phyloP scores from a whole-genome alignment of 2,797 vertebrate genomes.

The Pseudocheirus occidentalis region DNA sequence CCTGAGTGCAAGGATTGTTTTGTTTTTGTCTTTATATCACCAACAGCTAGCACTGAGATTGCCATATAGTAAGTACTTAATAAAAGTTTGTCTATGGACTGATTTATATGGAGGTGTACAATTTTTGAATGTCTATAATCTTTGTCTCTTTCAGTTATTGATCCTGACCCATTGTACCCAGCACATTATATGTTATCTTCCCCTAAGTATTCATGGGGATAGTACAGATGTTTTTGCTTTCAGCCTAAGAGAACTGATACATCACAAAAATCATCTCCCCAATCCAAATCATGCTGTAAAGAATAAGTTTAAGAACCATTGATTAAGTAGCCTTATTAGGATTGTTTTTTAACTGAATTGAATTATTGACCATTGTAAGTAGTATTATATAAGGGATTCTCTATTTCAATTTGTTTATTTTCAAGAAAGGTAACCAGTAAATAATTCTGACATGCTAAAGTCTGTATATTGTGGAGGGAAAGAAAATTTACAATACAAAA shows the following conservation, averaged over 20 bases:
- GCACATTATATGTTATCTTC: neutral
- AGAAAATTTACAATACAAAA: neutral
- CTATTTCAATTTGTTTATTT: neutral
- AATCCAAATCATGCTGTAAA: neutral
- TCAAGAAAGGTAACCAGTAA: neutral
- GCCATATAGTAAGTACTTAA: neutral
- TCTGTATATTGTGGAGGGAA: neutral
- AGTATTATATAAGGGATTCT: neutral
- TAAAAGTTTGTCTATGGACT: neutral
- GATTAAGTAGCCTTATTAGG: neutral
- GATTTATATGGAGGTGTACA: neutral
- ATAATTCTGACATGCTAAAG: neutral
- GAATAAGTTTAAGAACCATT: neutral
- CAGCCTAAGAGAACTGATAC: neutral
- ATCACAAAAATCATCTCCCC: neutral
- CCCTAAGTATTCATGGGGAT: neutral
- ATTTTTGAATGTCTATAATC: neutral
- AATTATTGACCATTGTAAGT: neutral
- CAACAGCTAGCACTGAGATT: neutral
- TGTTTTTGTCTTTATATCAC: neutral
- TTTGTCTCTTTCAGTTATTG: neutral
- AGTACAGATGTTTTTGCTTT: neutral
- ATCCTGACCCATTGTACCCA: neutral
- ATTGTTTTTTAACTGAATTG: neutral
- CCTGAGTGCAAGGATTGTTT: neutral